phyloP scores from a whole-genome alignment of 1,140 invertebrate genomes.

The Tetragnatha versicolor region DNA sequence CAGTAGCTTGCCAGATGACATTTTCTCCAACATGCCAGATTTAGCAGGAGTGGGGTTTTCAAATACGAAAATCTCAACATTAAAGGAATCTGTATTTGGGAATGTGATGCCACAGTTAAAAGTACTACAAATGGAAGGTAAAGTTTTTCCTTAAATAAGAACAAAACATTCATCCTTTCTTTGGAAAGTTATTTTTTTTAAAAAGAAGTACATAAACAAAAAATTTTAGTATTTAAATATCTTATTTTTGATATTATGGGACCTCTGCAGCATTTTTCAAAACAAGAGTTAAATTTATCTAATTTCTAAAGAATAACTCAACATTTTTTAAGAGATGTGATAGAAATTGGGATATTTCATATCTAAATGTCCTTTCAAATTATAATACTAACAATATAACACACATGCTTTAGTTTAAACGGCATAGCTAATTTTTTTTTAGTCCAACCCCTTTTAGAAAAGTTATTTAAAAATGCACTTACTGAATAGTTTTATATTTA shows the following conservation, averaged over 20 bases:
- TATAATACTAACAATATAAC: no score
- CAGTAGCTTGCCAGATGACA: constrained; percentile 1
- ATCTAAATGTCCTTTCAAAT: no score
- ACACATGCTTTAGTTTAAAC: no score
- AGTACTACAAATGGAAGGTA: neutral
- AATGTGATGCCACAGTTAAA: neutral
- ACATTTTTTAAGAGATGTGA: neutral
- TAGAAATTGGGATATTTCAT: no score
- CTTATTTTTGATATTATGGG: neutral
- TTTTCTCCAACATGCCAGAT: constrained; percentile 4
- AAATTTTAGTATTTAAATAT: neutral
- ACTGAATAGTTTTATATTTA: no score
- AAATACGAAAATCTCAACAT: neutral
- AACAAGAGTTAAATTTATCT: neutral
- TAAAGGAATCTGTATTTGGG: neutral
- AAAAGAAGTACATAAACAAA: neutral
- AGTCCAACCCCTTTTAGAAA: no score
- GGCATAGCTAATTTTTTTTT: no score
- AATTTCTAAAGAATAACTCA: neutral
- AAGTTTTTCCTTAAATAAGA: neutral
- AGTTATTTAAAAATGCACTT: no score
- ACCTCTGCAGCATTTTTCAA: neutral
- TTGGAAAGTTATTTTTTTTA: neutral
- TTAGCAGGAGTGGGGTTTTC: neutral
- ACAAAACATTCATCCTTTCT: neutral